phyloP scores from a whole-genome alignment of 2,797 vertebrate species.

The Anas bahamensis region DNA sequence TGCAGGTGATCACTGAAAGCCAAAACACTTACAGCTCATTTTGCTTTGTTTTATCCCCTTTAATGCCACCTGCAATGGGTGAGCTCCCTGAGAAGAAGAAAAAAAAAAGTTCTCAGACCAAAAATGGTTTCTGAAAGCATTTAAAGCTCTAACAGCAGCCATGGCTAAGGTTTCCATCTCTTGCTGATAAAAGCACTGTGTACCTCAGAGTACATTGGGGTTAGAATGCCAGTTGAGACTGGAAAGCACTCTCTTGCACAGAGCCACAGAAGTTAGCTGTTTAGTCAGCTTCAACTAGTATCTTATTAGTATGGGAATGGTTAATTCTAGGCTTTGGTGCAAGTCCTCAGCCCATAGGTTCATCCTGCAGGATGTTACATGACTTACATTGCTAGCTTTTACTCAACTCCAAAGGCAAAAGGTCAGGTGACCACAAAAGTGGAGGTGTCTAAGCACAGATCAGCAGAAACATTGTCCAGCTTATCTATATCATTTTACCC shows the following conservation, averaged over 20 bases:
- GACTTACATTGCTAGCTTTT: background rate
- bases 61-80: constrained; percentile 26
- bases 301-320: background rate
- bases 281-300: background rate
- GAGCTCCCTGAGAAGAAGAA: constrained; percentile 49
- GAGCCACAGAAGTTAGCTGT: background rate
- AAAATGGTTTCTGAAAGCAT: background rate
- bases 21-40: constrained; percentile 71
- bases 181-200: fast-evolving
- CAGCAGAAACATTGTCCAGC: background rate
- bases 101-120: background rate
- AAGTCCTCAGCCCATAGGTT: background rate
- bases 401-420: background rate
- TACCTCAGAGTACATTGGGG: background rate
- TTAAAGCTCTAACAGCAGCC: background rate
- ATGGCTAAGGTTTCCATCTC: background rate
- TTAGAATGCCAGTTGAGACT: background rate
- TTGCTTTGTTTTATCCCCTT: constrained; percentile 65
- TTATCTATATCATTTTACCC: fast-evolving
- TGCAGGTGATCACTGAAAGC: background rate
- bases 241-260: background rate
- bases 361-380: background rate
- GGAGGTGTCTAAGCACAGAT: background rate
- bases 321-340: background rate
- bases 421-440: background rate